Base-by-base conservation (phyloP, 2,113 vertebrate genomes). In the Myiagra hebetior region DNA sequence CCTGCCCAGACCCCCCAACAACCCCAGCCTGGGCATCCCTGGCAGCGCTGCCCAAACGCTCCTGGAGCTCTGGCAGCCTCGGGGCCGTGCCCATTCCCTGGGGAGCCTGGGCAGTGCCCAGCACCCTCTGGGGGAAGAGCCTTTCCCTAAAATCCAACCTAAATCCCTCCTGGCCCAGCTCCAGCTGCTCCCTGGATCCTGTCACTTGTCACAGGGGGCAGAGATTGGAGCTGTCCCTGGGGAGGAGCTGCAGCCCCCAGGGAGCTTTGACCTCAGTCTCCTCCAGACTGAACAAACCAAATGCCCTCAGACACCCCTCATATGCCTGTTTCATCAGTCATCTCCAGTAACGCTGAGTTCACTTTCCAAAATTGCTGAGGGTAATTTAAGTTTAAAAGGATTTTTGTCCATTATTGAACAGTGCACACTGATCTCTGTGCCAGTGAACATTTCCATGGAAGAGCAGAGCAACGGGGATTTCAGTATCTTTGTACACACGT, bases 401-500 rank as follows among this genome's bases (percentile, higher is more conserved):
- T 46, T 92, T 68, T n/a, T 60, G 26, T 27, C 26, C 19, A 6
- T 23, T 33, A n/a, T 17, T 2, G 0, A 70, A 24, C 15, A 41
- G 24, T 0, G 27, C 5, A 13, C 21, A 11, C 37, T 10, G 6
- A 42, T 16, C 17, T 18, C 35, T 3, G 10, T 20, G 21, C 39
- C 30, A 14, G 4, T 18, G 9, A 44, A 42, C 26, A 22, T 11
- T 53, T n/a, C 19, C 0, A 0, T 8, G 39, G 10, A 26, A n/a
- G 12, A 49, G 16, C 23, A 62, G 50, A 69, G 30, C 0, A 0
- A 27, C 0, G 0, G 44, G 15, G 16, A 19, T 35, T 76, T 57
- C 39, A 47, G 20, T 41, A 10, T 5, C 7, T 62, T 20, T 74
- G 24, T 27, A 23, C n/a, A 39, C 44, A 9, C 0, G 0, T 3